Conservation (phyloP, 2,113 vertebrate genomes). For the Acinonyx jubatus region DNA sequence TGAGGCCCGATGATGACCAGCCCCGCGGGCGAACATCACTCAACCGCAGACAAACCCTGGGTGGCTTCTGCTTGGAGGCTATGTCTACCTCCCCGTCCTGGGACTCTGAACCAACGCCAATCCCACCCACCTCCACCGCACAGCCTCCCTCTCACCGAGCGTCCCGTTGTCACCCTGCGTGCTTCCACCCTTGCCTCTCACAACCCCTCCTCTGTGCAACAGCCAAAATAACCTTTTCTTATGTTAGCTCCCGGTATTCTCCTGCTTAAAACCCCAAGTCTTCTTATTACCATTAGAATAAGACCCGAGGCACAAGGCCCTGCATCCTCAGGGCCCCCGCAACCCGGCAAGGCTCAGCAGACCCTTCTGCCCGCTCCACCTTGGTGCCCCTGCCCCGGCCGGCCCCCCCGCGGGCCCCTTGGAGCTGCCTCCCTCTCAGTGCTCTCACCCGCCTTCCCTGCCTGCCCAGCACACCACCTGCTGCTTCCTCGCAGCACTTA, state of each 20-base stretch:
- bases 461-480: background rate
- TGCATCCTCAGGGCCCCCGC: background rate
- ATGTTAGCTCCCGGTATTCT: background rate
- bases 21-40: background rate
- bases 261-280: background rate
- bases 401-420: background rate
- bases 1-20: background rate
- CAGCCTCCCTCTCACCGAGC: background rate
- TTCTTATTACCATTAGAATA: background rate
- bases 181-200: background rate
- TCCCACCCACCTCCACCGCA: background rate
- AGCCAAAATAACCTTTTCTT: background rate
- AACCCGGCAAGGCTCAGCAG: fast-evolving
- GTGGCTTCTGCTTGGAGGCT: background rate
- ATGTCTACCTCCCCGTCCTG: fast-evolving
- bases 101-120: background rate
- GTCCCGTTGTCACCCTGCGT: background rate
- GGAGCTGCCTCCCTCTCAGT: background rate
- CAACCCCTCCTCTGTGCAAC: fast-evolving
- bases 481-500: background rate
- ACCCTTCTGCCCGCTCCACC: background rate
- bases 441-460: background rate
- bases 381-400: background rate
- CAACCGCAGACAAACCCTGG: background rate
- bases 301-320: background rate